Percentiles rank a stretch among this genome's conserved stretches.
These are phyloP conservation scores for Trachymyrmex cornetzi DNA, from an alignment of 1,140 invertebrate genomes.

Conservation along the genomic window DNA sequence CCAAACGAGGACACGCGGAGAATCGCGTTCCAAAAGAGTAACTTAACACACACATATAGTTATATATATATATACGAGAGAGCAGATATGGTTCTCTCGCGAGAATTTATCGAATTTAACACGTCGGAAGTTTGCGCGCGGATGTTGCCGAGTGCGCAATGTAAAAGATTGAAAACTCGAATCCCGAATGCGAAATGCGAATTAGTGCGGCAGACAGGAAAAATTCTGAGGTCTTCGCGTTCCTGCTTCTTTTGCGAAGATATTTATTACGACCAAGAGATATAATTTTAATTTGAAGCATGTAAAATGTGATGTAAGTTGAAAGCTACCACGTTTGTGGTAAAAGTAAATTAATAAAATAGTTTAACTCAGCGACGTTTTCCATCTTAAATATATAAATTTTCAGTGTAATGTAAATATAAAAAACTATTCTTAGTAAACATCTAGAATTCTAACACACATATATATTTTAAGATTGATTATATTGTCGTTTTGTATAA, in stretches of 20 bases:
- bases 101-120: constrained; percentile 44
- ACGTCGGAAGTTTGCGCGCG: constrained; percentile 39
- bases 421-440: background rate
- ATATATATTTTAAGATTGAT: background rate
- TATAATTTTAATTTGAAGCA: constrained; percentile 42
- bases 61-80: background rate
- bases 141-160: constrained; percentile 27
- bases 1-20: background rate
- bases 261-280: constrained; percentile 20
- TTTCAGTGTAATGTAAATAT: background rate
- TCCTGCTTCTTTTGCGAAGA: background rate
- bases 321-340: background rate
- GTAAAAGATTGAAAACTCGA: constrained; percentile 51
- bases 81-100: background rate
- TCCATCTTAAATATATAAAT: background rate
- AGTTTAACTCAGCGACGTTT: background rate
- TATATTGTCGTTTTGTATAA: background rate
- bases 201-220: constrained; percentile 41
- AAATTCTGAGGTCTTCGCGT: constrained; percentile 17
- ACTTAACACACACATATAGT: background rate
- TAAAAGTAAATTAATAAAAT: background rate
- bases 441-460: background rate
- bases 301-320: background rate
- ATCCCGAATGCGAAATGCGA: constrained; percentile 40
- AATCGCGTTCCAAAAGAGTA: constrained; percentile 36